These are phyloP conservation scores for Zalophus californianus DNA, from an alignment of 2,797 vertebrate genomes.

Conservation along the genomic window DNA sequence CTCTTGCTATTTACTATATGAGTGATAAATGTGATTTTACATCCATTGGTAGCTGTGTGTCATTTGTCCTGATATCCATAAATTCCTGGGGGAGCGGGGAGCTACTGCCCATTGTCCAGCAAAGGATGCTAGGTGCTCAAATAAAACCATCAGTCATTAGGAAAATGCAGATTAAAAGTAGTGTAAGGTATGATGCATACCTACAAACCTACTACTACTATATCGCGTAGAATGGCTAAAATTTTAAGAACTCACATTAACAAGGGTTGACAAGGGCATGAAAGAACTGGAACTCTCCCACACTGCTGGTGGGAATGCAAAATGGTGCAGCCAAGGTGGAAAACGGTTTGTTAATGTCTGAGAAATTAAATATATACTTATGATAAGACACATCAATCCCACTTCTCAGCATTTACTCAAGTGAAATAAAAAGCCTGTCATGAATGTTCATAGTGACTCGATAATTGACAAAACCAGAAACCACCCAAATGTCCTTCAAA, in stretches of 20 bases:
- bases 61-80: not conserved
- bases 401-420: not conserved
- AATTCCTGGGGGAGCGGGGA: not conserved
- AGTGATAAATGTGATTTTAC: not conserved
- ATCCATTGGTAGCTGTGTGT: not conserved
- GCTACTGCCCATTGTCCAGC: not conserved
- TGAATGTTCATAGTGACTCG: not conserved
- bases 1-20: not conserved
- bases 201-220: not conserved
- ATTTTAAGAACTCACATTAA: not conserved
- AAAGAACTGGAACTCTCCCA: not conserved
- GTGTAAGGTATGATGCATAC: no score
- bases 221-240: conserved; percentile 6
- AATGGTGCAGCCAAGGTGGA: not conserved
- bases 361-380: not conserved
- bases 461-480: not conserved
- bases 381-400: not conserved
- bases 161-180: not conserved
- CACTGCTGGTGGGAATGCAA: not conserved
- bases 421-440: conserved; percentile 14
- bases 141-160: not conserved
- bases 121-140: not conserved
- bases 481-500: not conserved
- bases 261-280: not conserved
- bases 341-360: not conserved